A percentile compares a stretch with the other conserved stretches of the same genome.
phyloP scores from a whole-genome alignment of 1,140 invertebrate species.

The Aphaenogaster ashmeadi region DNA sequence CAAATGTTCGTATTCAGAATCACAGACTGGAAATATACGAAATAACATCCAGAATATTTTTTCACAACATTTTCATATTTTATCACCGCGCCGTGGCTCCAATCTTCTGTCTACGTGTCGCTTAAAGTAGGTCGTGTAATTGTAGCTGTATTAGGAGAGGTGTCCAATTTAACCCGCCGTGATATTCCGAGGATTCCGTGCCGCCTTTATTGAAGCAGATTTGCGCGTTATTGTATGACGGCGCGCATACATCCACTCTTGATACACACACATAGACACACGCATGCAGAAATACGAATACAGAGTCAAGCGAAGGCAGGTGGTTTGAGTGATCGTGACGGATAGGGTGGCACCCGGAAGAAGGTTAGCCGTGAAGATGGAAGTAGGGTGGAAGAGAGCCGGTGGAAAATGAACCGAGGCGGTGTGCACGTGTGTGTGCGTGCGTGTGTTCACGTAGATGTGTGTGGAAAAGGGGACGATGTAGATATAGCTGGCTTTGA shows the following conservation, averaged over 20 bases:
- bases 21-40: not conserved
- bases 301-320: slow-evolving; percentile 27
- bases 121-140: slow-evolving; percentile 36
- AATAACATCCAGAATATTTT: not conserved
- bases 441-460: not conserved
- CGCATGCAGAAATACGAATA: not conserved
- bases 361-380: slow-evolving; percentile 54
- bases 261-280: not conserved
- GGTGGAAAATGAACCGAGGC: slow-evolving; percentile 49
- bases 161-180: slow-evolving; percentile 43
- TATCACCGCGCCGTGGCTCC: not conserved
- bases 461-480: not conserved
- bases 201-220: slow-evolving; percentile 47
- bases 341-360: slow-evolving; percentile 56
- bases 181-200: slow-evolving; percentile 34
- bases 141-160: slow-evolving; percentile 5
- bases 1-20: not conserved
- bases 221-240: slow-evolving; percentile 47
- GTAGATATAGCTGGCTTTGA: slow-evolving; percentile 59
- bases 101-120: not conserved
- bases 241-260: not conserved
- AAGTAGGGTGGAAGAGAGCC: slow-evolving; percentile 47
- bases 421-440: not conserved
- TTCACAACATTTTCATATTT: not conserved
- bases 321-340: slow-evolving; percentile 53